phyloP scores from a whole-genome alignment of 2,113 vertebrate species.

The Lamprotornis superbus region DNA sequence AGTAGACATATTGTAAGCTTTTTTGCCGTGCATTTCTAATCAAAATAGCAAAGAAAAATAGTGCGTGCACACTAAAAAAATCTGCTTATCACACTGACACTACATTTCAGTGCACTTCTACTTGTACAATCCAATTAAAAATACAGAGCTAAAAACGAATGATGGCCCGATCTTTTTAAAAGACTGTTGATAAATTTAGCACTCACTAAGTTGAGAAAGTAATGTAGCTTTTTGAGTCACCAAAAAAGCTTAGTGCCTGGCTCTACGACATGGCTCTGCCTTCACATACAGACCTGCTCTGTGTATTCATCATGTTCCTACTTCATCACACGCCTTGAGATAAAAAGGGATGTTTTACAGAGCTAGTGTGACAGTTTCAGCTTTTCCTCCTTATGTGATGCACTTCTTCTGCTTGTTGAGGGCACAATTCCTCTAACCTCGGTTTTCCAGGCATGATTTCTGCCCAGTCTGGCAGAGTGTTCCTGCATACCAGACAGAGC shows the following conservation, averaged over 20 bases:
- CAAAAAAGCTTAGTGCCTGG: not conserved
- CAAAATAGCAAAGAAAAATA: not conserved
- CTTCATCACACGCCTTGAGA: rapidly evolving
- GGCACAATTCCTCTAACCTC: not conserved
- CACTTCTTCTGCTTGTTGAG: not conserved
- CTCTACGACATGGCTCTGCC: not conserved
- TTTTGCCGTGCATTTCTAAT: not conserved
- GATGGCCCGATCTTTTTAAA: not conserved
- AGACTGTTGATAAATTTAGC: not conserved
- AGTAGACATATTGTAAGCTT: not conserved
- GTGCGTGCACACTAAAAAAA: not conserved
- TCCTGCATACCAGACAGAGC: not conserved
- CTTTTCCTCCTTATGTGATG: not conserved
- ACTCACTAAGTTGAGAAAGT: not conserved
- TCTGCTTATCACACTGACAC: not conserved
- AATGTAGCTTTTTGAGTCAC: not conserved
- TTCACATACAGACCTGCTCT: not conserved
- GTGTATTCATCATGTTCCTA: not conserved
- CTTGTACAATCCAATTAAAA: not conserved
- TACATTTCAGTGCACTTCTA: not conserved
- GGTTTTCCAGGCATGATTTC: not conserved
- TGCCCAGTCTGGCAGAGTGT: not conserved
- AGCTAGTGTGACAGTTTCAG: not conserved
- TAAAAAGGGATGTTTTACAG: not conserved
- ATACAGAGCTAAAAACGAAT: not conserved